Percentiles rank a stretch among this genome's conserved stretches.
phyloP scores from a whole-genome alignment of 1,140 invertebrate genomes.

The Neodiprion virginianus region DNA sequence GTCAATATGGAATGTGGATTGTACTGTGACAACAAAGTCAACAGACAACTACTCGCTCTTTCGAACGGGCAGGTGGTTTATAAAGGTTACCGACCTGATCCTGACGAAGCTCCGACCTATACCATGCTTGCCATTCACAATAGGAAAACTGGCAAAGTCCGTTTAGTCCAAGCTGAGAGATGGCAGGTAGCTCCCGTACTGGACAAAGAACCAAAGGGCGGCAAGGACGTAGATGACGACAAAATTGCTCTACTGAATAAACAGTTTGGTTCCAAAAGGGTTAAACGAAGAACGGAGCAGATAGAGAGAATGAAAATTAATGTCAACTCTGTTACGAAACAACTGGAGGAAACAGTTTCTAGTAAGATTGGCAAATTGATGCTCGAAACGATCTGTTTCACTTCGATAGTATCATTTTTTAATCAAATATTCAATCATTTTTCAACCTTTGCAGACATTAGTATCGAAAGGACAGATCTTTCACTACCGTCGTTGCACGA shows the following conservation, averaged over 20 bases:
- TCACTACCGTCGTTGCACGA: constrained; percentile 25
- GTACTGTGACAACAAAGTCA: constrained; percentile 41
- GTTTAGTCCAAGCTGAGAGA: constrained; percentile 47
- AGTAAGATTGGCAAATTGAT: constrained; percentile 42
- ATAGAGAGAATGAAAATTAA: constrained; percentile 59
- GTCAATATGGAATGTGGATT: constrained; percentile 48
- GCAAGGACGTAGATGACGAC: constrained; percentile 24
- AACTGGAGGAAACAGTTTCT: constrained; percentile 57
- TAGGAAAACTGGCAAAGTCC: constrained; percentile 48
- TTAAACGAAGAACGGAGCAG: constrained; percentile 59
- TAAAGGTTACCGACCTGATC: constrained; percentile 48
- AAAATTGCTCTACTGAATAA: constrained; percentile 52
- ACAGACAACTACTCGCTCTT: constrained; percentile 46
- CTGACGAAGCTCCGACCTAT: constrained; percentile 37
- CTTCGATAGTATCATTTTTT: neutral
- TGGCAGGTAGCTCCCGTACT: constrained; percentile 54
- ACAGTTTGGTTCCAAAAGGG: constrained; percentile 64
- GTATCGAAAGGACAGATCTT: constrained; percentile 43
- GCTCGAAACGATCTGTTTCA: neutral
- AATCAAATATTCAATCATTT: neutral
- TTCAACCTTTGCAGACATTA: constrained; percentile 36
- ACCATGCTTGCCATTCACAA: constrained; percentile 56
- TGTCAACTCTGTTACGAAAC: constrained; percentile 55
- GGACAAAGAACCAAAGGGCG: constrained; percentile 31
- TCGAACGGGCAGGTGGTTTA: constrained; percentile 54